Evolutionary conservation across 1,140 invertebrate species (phyloP), one percentile per base, ranked within the genome.

Genomic region (Drosophila bifasciata): DNA sequence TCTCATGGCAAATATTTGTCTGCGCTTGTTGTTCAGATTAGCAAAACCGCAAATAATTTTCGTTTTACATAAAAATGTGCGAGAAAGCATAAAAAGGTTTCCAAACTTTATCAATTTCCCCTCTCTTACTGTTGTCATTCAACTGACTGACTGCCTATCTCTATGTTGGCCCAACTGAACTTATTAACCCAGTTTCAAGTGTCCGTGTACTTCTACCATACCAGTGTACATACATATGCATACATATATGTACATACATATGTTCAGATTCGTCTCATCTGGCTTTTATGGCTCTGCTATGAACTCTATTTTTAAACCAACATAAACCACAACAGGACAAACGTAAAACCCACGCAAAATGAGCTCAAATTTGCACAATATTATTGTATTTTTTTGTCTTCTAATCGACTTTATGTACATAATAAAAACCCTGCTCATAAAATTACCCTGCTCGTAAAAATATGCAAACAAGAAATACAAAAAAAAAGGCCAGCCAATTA

Each of bases 131-230:
- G 36, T 15, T 25, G 43, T 15, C 16, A 15, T 44, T 11, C 15
- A 19, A 8, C 16, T 50, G 17, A 2, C 17, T 49, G 16, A 19
- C 9, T 19, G 32, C 45, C 39, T 32, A 6, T 46, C 25, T 57
- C 39, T 36, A 43, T 46, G 57, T 1, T 11, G 64, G 32, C 58
- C 50, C 60, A 72, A 62, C 41, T 86, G 73, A 85, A 85, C 81
- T 85, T 81, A 85, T 85, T 85, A 85, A 80, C 81, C 81, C 73
- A 85, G 40, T 85, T 85, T 67, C 45, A 16, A 41, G 70, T 53
- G 23, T 25, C 62, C 58, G 63, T 75, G 52, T 28, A 70, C 79
- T 53, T 46, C 53, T 73, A 68, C 75, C 58, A 72, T 40, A 55
- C 56, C 23, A 32, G 45, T 50, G 48, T 15, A 36, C n/a, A 56